A percentile compares a stretch with the other conserved stretches of the same genome.
phyloP scores from a whole-genome alignment of 2,888 invertebrate genomes.

The Conistra vaccinii region DNA sequence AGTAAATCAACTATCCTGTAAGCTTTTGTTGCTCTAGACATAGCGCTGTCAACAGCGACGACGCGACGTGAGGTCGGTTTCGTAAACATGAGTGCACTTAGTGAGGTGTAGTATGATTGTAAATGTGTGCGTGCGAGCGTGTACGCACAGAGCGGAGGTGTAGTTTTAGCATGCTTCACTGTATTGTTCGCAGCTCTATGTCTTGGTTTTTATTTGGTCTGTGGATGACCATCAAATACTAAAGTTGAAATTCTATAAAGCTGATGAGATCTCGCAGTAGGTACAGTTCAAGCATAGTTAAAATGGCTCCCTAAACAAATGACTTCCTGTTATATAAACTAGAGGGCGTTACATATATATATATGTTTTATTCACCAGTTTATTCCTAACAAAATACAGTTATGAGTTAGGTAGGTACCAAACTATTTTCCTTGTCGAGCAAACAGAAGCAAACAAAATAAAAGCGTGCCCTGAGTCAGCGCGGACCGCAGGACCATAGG shows the following conservation, averaged over 20 bases:
- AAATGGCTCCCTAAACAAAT: constrained; percentile 20
- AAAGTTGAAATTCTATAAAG: too few species aligned
- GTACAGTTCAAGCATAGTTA: neutral
- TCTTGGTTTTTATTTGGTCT: too few species aligned
- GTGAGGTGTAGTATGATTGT: too few species aligned
- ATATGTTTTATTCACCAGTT: constrained; percentile 24
- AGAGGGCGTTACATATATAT: constrained; percentile 54
- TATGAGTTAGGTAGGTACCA: constrained; percentile 11
- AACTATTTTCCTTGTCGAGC: constrained; percentile 56
- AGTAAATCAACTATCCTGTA: neutral
- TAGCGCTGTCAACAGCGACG: too few species aligned
- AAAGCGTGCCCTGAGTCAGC: constrained; percentile 73
- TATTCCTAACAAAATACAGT: constrained; percentile 27
- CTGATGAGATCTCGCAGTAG: neutral
- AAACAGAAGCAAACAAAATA: constrained; percentile 65
- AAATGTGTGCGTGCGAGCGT: too few species aligned
- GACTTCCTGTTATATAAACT: constrained; percentile 17
- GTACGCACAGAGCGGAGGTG: too few species aligned
- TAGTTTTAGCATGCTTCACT: too few species aligned
- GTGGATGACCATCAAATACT: too few species aligned
- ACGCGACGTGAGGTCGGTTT: too few species aligned
- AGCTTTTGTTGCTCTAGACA: neutral
- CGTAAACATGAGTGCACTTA: too few species aligned
- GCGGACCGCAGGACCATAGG: constrained; percentile 72
- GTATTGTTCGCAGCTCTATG: too few species aligned